Evolutionary conservation across 2,113 vertebrate species (phyloP), one percentile per base, ranked within the genome.

Genomic region (Clarias batrachus): DNA sequence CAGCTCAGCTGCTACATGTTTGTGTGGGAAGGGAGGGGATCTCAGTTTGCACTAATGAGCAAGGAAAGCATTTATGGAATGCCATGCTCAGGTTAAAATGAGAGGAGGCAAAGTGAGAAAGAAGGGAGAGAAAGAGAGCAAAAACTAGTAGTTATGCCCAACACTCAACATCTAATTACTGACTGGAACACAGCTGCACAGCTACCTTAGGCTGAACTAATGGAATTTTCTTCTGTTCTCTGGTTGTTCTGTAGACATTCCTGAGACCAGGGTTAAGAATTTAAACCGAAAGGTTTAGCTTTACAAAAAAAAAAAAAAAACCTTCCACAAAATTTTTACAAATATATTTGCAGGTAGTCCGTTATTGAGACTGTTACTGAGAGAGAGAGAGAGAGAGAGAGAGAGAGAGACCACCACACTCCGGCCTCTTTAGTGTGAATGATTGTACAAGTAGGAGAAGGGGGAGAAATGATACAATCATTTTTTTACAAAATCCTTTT

Each of bases 61-160:
- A 94, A 92, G 90, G 89, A 70, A 91, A 92, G 94, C 95, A 95
- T 94, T 93, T 71, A 88, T 93, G 85, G 94, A 95, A 96, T 95
- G 92, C 93, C 92, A 87, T 85, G 91, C 89, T 92, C 92, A 91
- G 63, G 83, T 89, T 90, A 87, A 94, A 94, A 93, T 92, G 90
- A 93, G 92, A 93, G 90, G 90, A 91, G 86, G 87, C 88, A 89
- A 92, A 85, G 89, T 83, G 89, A 89, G 81, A 74, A 71, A 30
- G 71, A 25, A 52, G 57, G 73, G 30, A 87, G 23, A 41, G 88
- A 91, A 85, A 89, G 60, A 70, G 54, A 21, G 14, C 0, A 89
- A 90, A 81, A 81, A 68, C 83, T 86, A 82, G 90, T 74, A 70
- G 89, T 90, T 71, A 27, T 79, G 77, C 89, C 88, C 89, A n/a